Conservation (phyloP, 2,113 vertebrate genomes). For the Steatornis caripensis region DNA sequence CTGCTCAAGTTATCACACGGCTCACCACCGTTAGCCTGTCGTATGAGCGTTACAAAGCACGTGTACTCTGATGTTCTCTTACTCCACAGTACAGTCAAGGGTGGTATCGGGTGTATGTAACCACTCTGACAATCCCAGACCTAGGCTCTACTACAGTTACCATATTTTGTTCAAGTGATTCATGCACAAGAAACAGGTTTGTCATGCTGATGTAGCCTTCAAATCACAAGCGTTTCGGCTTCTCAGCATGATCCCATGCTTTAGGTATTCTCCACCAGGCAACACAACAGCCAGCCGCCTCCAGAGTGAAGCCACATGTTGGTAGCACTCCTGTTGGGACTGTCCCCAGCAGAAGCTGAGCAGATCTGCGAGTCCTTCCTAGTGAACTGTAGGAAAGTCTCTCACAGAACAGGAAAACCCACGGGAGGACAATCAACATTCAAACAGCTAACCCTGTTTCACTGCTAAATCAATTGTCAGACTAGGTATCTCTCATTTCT, state of each 20-base stretch:
- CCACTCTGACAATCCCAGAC: background rate
- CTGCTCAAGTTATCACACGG: accelerated
- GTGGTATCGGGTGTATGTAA: accelerated
- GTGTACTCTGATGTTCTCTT: accelerated
- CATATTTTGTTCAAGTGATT: background rate
- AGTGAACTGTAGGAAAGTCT: background rate
- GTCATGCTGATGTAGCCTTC: background rate
- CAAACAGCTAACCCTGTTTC: background rate
- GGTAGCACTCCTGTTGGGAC: background rate
- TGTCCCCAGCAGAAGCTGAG: background rate
- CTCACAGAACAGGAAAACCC: background rate
- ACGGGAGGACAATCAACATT: background rate
- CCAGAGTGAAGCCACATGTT: background rate
- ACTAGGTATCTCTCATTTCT: background rate
- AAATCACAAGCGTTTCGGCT: background rate
- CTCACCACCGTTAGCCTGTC: background rate
- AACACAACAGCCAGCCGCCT: background rate
- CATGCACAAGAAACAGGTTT: background rate
- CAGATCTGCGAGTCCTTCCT: background rate
- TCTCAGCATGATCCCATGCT: background rate
- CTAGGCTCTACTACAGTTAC: background rate
- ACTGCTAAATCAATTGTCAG: background rate
- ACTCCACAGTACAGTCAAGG: accelerated
- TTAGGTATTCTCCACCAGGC: background rate
- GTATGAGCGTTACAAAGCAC: accelerated